Conservation (phyloP, 1,140 invertebrate genomes). For the Drosophila albomicans region DNA sequence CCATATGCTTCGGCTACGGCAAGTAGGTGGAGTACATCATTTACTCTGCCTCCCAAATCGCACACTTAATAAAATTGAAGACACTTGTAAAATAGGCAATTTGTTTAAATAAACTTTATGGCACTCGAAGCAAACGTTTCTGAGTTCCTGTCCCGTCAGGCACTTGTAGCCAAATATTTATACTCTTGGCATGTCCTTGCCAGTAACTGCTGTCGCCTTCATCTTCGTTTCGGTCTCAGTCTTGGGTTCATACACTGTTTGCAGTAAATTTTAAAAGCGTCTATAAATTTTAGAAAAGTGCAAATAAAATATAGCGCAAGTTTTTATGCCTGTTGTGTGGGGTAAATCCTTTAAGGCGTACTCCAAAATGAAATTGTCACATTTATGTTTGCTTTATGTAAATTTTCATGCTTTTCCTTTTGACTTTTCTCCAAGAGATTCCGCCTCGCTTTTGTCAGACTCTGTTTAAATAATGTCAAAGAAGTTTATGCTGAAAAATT, state of each 20-base stretch:
- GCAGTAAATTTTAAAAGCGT: conserved; percentile 78
- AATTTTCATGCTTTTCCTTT: conserved; percentile 48
- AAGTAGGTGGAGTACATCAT: conserved; percentile 32
- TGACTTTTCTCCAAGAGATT: conserved; percentile 15
- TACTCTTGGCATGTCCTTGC: conserved; percentile 51
- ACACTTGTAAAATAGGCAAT: conserved; percentile 83
- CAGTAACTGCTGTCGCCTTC: conserved; percentile 5
- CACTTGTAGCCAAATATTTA: conserved; percentile 70
- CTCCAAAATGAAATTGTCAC: conserved; percentile 74
- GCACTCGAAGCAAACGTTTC: conserved; percentile 58
- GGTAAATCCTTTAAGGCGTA: conserved; percentile 77
- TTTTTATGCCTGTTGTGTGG: conserved; percentile 46
- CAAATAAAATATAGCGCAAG: conserved; percentile 80
- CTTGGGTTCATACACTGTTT: conserved; percentile 9
- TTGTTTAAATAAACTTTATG: conserved; percentile 84
- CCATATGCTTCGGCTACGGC: neutral
- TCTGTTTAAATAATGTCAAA: conserved; percentile 7
- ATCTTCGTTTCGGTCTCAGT: neutral
- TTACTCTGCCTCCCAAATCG: conserved; percentile 52
- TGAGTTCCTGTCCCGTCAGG: conserved; percentile 3
- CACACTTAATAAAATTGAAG: conserved; percentile 83
- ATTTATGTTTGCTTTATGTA: conserved; percentile 83
- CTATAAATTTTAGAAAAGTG: conserved; percentile 82
- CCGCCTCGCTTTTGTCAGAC: neutral
- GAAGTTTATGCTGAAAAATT: neutral